Evolutionary conservation across 2,888 invertebrate genomes (phyloP).

Genomic region (Galerucella nymphaeae): DNA sequence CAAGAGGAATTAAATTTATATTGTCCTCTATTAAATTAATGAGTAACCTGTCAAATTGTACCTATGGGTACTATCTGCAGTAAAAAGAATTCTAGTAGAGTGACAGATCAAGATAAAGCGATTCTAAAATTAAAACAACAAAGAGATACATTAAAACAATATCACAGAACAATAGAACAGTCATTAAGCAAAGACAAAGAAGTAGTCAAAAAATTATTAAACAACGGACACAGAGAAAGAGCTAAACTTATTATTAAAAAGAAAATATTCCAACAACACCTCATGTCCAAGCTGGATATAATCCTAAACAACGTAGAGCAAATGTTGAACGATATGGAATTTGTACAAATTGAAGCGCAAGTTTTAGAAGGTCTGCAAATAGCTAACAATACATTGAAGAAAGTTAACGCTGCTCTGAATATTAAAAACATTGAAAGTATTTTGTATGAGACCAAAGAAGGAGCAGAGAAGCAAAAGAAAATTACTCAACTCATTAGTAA

Average conservation of each 20-base stretch:
- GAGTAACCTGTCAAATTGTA: not conserved
- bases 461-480: slow-evolving; percentile 93
- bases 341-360: slow-evolving; percentile 90
- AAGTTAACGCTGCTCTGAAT: slow-evolving; percentile 87
- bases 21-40: not conserved
- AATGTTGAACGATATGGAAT: slow-evolving; percentile 91
- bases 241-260: slow-evolving; percentile 92
- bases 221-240: slow-evolving; percentile 90
- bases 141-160: slow-evolving; percentile 94
- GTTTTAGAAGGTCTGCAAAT: slow-evolving; percentile 91
- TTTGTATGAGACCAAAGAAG: slow-evolving; percentile 95
- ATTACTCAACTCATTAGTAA: slow-evolving; percentile 87
- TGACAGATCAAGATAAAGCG: slow-evolving; percentile 96
- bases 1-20: not conserved
- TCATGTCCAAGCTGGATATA: slow-evolving; percentile 85
- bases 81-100: slow-evolving; percentile 81
- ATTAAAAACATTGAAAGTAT: slow-evolving; percentile 96
- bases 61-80: slow-evolving; percentile 87
- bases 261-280: slow-evolving; percentile 93
- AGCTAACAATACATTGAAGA: slow-evolving; percentile 93
- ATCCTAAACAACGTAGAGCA: slow-evolving; percentile 92
- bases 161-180: slow-evolving; percentile 88
- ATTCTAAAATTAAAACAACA: slow-evolving; percentile 96
- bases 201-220: slow-evolving; percentile 87
- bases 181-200: slow-evolving; percentile 86